Evolutionary conservation across 2,888 invertebrate genomes (phyloP).

Genomic region (Camponotus fellah): DNA sequence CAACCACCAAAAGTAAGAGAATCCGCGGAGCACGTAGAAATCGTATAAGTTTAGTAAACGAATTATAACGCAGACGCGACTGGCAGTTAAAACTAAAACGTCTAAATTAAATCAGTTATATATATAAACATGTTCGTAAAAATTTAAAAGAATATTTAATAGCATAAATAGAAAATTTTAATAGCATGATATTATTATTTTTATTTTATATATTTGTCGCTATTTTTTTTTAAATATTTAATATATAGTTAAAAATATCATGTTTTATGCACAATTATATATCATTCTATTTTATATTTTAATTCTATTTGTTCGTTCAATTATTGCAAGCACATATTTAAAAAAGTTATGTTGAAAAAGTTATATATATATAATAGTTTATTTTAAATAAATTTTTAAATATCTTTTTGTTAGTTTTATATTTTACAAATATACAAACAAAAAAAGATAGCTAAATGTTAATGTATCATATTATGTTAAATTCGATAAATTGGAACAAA

Average conservation of each 20-base stretch:
- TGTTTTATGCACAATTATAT: not conserved
- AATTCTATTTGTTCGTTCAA: not conserved
- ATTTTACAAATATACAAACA: not conserved
- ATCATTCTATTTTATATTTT: not conserved
- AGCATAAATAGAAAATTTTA: not conserved
- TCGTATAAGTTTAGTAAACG: constrained; percentile 29
- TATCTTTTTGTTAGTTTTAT: not conserved
- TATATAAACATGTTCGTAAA: not conserved
- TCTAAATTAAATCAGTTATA: constrained; percentile 7
- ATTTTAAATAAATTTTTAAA: not conserved
- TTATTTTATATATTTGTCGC: not conserved
- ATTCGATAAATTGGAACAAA: not conserved
- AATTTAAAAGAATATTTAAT: constrained; percentile 15
- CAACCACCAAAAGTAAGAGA: constrained; percentile 59
- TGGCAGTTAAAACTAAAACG: not conserved
- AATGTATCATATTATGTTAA: not conserved
- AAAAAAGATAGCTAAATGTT: not conserved
- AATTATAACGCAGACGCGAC: constrained; percentile 9
- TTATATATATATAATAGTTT: not conserved
- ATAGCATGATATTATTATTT: not conserved
- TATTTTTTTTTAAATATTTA: not conserved
- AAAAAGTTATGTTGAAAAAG: not conserved
- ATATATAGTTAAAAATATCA: not conserved
- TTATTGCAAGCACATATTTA: not conserved
- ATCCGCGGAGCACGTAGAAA: constrained; percentile 21